phyloP scores from a whole-genome alignment of 2,113 vertebrate species.

The Ornithorhynchus anatinus region DNA sequence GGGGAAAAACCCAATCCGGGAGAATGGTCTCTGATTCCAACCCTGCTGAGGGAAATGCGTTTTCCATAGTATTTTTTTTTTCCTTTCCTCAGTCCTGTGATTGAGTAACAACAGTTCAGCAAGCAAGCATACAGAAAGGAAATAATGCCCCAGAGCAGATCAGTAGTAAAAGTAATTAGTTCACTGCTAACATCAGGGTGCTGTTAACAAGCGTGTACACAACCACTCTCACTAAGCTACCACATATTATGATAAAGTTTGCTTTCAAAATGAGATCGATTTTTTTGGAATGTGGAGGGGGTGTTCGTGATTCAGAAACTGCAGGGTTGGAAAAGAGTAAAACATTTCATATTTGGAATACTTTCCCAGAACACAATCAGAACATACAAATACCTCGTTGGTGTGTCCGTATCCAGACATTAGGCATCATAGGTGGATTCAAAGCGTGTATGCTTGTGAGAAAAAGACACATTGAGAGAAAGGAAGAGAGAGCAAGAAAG shows the following conservation, averaged over 20 bases:
- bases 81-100: conserved; percentile 28
- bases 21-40: conserved; percentile 39
- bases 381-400: conserved; percentile 25
- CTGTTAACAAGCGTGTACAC: conserved; percentile 47
- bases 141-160: conserved; percentile 58
- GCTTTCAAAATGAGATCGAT: no score
- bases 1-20: conserved; percentile 30
- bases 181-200: conserved; percentile 58
- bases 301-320: neutral
- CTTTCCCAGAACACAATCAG: conserved; percentile 49
- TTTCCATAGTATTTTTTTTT: conserved; percentile 19
- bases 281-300: no score
- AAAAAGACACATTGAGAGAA: neutral
- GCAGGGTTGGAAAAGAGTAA: conserved; percentile 21
- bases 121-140: conserved; percentile 50
- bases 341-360: conserved; percentile 34
- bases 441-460: conserved; percentile 25
- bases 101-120: conserved; percentile 57
- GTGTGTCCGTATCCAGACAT: conserved; percentile 44
- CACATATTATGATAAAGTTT: neutral
- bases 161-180: conserved; percentile 66
- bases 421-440: conserved; percentile 46
- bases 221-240: conserved; percentile 43
- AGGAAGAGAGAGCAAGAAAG: neutral
- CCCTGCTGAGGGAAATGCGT: conserved; percentile 34